Percentiles rank a stretch among this genome's conserved stretches.
Evolutionary conservation across 2,113 vertebrate species (phyloP).

Genomic region (Triplophysa siluroides): DNA sequence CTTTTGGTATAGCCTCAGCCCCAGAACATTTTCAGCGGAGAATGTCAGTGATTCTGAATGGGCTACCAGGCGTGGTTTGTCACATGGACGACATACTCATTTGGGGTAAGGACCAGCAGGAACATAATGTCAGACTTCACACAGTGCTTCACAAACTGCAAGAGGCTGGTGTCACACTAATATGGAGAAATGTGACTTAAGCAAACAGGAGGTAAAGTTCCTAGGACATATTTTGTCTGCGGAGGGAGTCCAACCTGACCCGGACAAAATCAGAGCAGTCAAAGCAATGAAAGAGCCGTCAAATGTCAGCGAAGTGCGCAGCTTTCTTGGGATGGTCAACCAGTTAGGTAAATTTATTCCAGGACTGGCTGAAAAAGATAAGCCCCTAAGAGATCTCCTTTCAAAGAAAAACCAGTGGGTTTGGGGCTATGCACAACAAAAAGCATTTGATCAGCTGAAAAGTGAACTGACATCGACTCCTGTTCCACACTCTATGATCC

Average conservation of each 20-base stretch:
- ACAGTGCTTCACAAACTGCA: not conserved
- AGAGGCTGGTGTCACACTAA: slow-evolving; percentile 17
- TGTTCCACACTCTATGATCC: slow-evolving; percentile 31
- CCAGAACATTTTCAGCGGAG: not conserved
- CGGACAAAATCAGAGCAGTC: slow-evolving; percentile 22
- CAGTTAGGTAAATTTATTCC: slow-evolving; percentile 52
- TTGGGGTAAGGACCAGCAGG: not conserved
- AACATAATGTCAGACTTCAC: not conserved
- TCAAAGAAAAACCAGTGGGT: slow-evolving; percentile 42
- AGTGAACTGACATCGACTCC: not conserved
- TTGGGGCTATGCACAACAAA: slow-evolving; percentile 3
- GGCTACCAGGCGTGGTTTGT: no score
- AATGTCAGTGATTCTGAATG: no score
- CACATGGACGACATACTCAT: no score
- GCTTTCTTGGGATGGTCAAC: slow-evolving; percentile 45
- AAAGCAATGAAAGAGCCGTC: not conserved
- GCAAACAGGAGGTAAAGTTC: not conserved
- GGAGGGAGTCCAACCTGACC: slow-evolving; percentile 1
- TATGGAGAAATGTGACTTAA: slow-evolving; percentile 30
- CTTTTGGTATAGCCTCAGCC: not conserved
- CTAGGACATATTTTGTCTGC: slow-evolving; percentile 31
- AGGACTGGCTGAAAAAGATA: slow-evolving; percentile 22
- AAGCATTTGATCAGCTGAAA: slow-evolving; percentile 1
- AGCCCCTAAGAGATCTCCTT: slow-evolving; percentile 13
- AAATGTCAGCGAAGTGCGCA: not conserved